Evolutionary conservation across 2,888 invertebrate species (phyloP), one percentile per base, ranked within the genome.

Genomic region (Eupithecia pulchellata): DNA sequence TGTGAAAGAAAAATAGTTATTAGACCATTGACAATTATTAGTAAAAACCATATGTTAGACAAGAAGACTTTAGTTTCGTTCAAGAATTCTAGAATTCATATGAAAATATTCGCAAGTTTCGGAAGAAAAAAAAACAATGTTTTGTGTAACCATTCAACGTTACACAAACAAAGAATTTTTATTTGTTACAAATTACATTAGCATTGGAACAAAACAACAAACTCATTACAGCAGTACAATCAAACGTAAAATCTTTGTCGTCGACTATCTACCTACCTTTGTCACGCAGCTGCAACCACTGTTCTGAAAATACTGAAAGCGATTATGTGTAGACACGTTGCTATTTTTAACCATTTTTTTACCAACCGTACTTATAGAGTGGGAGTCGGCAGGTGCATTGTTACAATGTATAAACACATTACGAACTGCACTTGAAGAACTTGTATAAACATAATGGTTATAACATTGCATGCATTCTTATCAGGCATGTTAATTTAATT

Each of bases 311-410:
- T 77, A 68, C 71, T 36, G 73, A 65, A 63, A 72, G 58, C 69
- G 71, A 75, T 64, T 69, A 71, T 78, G 72, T 77, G 77, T 78
- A 73, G 74, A 75, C 73, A 80, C 52, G 52, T 78, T 76, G 67
- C 52, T 82, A 82, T 85, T 82, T 82, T 80, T 80, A 84, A 82
- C 80, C 82, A 77, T 83, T 82, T 82, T 82, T 78, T 52, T 25
- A 84, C 86, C 85, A 89, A 64, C 17, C 29, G 57, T 57, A 57
- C 29, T 27, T 29, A 57, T 57, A 55, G 25, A 55, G 55, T 47
- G 30, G 57, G 27, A 57, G 52, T 25, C 1, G 52, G 52, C 52
- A 52, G 52, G 52, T 52, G 52, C 52, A 52, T 20, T 25, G 25
- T 52, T 52, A 52, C 52, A 52, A 52, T 52, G 52, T 52, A 52